Conservation (phyloP, 2,113 vertebrate species). For the Steatornis caripensis region DNA sequence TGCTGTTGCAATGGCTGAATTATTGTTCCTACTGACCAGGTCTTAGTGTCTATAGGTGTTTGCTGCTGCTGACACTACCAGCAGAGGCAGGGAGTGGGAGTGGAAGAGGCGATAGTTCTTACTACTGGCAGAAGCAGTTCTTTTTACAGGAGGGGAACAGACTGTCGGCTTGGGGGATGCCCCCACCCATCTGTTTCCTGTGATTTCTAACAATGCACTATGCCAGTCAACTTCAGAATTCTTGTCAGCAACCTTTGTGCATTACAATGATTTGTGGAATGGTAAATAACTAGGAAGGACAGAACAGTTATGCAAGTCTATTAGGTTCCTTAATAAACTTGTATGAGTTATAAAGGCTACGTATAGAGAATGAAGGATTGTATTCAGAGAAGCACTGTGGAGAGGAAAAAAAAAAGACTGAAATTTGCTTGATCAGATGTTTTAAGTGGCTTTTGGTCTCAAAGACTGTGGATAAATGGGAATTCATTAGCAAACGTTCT, state of each 20-base stretch:
- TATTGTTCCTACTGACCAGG: background rate
- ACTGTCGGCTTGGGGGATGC: background rate
- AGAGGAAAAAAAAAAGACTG: background rate
- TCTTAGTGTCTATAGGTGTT: background rate
- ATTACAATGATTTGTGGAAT: background rate
- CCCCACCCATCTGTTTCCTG: background rate
- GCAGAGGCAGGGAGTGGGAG: too few species aligned
- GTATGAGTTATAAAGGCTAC: background rate
- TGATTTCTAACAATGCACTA: background rate
- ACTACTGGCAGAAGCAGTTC: background rate
- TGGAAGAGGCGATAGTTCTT: background rate
- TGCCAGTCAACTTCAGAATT: background rate
- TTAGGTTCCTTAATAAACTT: background rate
- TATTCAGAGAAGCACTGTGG: background rate
- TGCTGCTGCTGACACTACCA: background rate
- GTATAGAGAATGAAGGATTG: background rate
- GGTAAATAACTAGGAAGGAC: background rate
- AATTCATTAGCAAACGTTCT: background rate
- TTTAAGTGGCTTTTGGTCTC: background rate
- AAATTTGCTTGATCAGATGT: background rate
- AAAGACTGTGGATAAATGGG: background rate
- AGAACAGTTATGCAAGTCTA: background rate
- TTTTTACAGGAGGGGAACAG: background rate
- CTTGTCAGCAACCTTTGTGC: background rate
- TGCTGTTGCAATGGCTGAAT: background rate